Evolutionary conservation across 2,797 vertebrate genomes (phyloP).

Genomic region (Gallinago nigripennis): DNA sequence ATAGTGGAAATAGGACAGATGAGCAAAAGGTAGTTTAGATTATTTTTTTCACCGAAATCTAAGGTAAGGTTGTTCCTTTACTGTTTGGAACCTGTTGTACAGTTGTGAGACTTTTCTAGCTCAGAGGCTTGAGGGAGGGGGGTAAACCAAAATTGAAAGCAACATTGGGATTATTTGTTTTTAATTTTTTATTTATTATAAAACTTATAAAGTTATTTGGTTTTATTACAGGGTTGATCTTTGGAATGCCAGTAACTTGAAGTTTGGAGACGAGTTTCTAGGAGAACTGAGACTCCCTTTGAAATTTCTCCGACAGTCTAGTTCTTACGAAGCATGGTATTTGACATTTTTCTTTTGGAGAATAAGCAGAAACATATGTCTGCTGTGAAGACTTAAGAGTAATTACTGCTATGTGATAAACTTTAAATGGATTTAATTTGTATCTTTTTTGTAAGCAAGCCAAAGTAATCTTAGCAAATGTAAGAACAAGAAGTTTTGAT

Average conservation of each 20-base stretch:
- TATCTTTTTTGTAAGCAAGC: slow-evolving; percentile 35
- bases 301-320: slow-evolving; percentile 88
- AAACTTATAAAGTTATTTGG: not conserved
- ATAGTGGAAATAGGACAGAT: not conserved
- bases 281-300: slow-evolving; percentile 92
- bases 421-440: slow-evolving; percentile 45
- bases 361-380: slow-evolving; percentile 46
- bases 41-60: not conserved
- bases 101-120: not conserved
- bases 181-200: not conserved
- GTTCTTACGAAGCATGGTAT: slow-evolving; percentile 93
- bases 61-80: not conserved
- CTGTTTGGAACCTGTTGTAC: not conserved
- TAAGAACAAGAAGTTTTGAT: slow-evolving; percentile 44
- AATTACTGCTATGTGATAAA: slow-evolving; percentile 43
- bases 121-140: not conserved
- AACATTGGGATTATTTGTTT: not conserved
- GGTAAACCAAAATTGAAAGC: not conserved
- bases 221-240: slow-evolving; percentile 88
- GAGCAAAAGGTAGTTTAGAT: not conserved
- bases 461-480: slow-evolving; percentile 48
- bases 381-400: slow-evolving; percentile 10
- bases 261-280: slow-evolving; percentile 97
- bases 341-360: slow-evolving; percentile 41
- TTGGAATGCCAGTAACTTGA: slow-evolving; percentile 98